A percentile compares a stretch with the other conserved stretches of the same genome.
Conservation (phyloP, 2,888 invertebrate species). For the Drosophila infuscata region DNA sequence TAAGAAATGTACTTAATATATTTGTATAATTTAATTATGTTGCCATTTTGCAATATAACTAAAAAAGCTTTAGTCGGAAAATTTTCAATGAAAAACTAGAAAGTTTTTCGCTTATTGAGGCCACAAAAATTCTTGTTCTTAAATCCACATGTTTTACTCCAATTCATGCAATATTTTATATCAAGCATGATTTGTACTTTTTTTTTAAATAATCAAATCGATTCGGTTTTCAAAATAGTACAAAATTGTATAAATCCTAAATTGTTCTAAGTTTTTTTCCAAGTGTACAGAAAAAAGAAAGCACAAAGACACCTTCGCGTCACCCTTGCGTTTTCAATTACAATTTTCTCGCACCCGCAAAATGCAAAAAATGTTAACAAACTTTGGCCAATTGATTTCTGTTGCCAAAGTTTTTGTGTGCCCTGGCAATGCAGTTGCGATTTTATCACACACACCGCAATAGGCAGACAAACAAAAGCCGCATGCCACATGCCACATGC, state of each 20-base stretch:
- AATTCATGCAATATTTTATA: accelerated
- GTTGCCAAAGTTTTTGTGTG: slow-evolving; percentile 59
- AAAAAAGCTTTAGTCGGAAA: neutral
- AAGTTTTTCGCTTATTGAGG: neutral
- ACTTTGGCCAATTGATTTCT: slow-evolving; percentile 58
- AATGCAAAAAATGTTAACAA: slow-evolving; percentile 47
- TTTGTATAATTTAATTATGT: no score
- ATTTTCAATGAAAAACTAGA: neutral
- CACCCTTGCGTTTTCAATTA: slow-evolving; percentile 65
- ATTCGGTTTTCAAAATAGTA: neutral
- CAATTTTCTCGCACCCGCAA: slow-evolving; percentile 41
- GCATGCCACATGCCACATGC: slow-evolving; percentile 14
- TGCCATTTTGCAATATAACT: no score
- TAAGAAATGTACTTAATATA: no score
- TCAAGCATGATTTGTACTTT: neutral
- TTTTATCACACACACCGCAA: slow-evolving; percentile 59
- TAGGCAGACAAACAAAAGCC: slow-evolving; percentile 11
- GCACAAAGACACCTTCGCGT: slow-evolving; percentile 29
- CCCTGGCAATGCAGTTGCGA: slow-evolving; percentile 71
- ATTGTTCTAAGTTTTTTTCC: neutral
- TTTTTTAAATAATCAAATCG: neutral
- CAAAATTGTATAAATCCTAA: neutral
- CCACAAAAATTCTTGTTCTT: neutral
- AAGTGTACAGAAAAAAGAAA: neutral
- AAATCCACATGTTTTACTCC: accelerated